Percentiles rank a stretch among this genome's conserved stretches.
Conservation (phyloP, 2,113 vertebrate genomes). For the Cinclus mexicanus region DNA sequence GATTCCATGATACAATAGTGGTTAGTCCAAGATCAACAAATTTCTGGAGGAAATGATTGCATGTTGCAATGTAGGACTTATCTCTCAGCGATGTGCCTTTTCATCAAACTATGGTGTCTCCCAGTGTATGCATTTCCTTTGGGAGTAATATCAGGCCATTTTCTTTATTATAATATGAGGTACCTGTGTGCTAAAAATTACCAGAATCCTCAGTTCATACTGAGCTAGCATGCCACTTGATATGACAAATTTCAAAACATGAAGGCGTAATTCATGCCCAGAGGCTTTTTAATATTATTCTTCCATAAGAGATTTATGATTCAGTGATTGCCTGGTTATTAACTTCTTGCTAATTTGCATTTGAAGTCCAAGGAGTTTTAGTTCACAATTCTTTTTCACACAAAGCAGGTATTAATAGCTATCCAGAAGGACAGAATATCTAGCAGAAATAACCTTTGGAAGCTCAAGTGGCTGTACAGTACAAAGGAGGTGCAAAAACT, state of each 20-base stretch:
- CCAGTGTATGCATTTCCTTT: background rate
- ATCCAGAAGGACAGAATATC: background rate
- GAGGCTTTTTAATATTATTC: background rate
- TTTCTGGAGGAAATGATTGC: background rate
- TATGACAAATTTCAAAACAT: background rate
- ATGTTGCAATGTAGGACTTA: background rate
- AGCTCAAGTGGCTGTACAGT: background rate
- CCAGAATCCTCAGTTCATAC: background rate
- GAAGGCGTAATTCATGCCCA: background rate
- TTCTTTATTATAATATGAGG: background rate
- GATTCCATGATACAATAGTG: background rate
- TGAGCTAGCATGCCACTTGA: background rate
- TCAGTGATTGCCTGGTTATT: background rate
- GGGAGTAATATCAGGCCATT: background rate
- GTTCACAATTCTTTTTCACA: background rate
- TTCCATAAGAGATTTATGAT: background rate
- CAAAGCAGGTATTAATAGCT: background rate
- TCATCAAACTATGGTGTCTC: background rate
- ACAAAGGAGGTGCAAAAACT: background rate
- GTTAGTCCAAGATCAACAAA: background rate
- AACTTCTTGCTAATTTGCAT: background rate
- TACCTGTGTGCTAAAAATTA: background rate
- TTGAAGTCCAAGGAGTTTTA: background rate
- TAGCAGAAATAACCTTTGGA: background rate
- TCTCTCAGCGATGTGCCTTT: background rate